phyloP scores from a whole-genome alignment of 2,888 invertebrate genomes.

The Cryptus viduatorius region DNA sequence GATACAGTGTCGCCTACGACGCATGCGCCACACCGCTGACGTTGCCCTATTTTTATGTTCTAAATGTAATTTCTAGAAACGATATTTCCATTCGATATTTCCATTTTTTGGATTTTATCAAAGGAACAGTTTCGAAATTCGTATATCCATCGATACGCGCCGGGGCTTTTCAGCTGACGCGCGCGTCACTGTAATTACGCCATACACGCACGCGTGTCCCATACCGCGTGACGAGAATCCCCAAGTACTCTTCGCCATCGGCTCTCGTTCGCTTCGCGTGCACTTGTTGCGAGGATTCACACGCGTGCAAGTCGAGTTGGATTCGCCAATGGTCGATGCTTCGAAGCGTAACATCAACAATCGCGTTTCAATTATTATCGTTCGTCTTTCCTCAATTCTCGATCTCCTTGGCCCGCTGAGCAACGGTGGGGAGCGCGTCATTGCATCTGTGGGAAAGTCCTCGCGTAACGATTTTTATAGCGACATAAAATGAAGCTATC shows the following conservation, averaged over 20 bases:
- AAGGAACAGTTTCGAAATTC: too few relatives aligned
- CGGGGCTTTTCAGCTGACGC: slow-evolving; percentile 81
- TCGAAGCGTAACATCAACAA: slow-evolving; percentile 64
- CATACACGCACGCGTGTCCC: slow-evolving; percentile 80
- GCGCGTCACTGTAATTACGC: slow-evolving; percentile 82
- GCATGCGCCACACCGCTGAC: background rate
- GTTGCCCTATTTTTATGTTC: background rate
- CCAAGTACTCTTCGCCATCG: slow-evolving; percentile 52
- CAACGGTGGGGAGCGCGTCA: background rate
- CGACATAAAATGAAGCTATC: slow-evolving; percentile 50
- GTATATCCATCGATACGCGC: slow-evolving; percentile 73
- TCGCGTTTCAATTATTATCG: slow-evolving; percentile 69
- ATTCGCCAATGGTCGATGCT: slow-evolving; percentile 40
- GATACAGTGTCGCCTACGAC: slow-evolving; percentile 1
- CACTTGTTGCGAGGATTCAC: slow-evolving; percentile 58
- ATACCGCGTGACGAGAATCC: slow-evolving; percentile 80
- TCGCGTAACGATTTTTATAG: slow-evolving; percentile 43
- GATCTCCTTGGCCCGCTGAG: slow-evolving; percentile 49
- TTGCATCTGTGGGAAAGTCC: slow-evolving; percentile 35
- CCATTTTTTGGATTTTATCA: too few relatives aligned
- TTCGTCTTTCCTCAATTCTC: slow-evolving; percentile 56
- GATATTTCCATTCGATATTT: background rate
- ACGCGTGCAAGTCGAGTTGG: background rate
- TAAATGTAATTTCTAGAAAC: background rate
- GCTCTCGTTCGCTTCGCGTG: slow-evolving; percentile 52